Evolutionary conservation across 2,888 invertebrate genomes (phyloP).

Genomic region (Eupithecia insigniata): DNA sequence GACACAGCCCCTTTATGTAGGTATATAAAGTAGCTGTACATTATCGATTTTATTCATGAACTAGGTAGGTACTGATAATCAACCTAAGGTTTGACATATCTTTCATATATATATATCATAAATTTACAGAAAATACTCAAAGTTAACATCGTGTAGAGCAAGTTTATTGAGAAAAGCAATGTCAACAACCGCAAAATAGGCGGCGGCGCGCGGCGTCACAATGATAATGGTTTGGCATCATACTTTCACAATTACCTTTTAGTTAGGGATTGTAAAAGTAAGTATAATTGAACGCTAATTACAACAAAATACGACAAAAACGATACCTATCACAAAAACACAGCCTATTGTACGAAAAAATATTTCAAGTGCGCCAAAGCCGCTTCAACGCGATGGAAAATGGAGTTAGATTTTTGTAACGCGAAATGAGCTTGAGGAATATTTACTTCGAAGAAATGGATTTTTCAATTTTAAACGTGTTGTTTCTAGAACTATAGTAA

Average conservation of each 20-base stretch:
- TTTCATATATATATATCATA: background rate
- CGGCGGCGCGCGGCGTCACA: constrained; percentile 35
- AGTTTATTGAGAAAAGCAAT: constrained; percentile 51
- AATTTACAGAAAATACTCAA: background rate
- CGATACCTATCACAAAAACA: background rate
- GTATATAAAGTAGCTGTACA: background rate
- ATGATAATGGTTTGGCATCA: constrained; percentile 23
- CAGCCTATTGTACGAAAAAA: constrained; percentile 2
- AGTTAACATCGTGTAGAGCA: constrained; percentile 37
- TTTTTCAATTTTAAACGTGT: background rate
- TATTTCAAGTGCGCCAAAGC: constrained; percentile 16
- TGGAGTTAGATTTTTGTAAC: constrained; percentile 26
- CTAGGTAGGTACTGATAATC: background rate
- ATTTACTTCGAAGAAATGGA: background rate
- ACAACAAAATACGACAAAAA: background rate
- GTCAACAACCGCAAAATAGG: constrained; percentile 61
- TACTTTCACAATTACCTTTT: constrained; percentile 9
- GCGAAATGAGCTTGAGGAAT: constrained; percentile 7
- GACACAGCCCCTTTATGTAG: background rate
- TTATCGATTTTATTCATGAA: constrained; percentile 10
- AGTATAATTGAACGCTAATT: background rate
- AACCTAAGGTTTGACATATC: background rate
- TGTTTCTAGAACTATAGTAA: background rate
- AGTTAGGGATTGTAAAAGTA: background rate
- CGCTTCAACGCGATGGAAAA: constrained; percentile 28